Percentiles rank a stretch among this genome's conserved stretches.
phyloP scores from a whole-genome alignment of 2,888 invertebrate species.

The Podabrus alpinus region DNA sequence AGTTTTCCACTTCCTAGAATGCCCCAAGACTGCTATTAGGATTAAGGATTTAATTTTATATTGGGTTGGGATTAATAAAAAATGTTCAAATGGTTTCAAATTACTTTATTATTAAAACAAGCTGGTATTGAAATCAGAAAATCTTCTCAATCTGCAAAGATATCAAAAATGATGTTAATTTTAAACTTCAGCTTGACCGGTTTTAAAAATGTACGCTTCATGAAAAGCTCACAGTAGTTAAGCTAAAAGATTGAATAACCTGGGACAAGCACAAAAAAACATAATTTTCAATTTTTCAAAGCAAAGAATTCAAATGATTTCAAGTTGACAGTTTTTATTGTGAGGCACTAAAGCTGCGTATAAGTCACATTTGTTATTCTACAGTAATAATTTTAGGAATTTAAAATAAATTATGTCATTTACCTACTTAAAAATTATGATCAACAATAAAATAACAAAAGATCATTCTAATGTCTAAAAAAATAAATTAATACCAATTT shows the following conservation, averaged over 20 bases:
- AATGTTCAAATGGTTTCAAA: not conserved
- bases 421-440: slow-evolving; percentile 2
- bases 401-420: not conserved
- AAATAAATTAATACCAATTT: not conserved
- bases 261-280: not conserved
- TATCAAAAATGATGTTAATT: not conserved
- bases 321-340: not conserved
- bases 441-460: not conserved
- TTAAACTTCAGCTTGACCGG: not conserved
- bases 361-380: slow-evolving; percentile 4
- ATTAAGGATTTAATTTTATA: not conserved
- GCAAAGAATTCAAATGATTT: not conserved
- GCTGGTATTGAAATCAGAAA: not conserved
- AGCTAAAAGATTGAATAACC: not conserved
- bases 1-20: too few species aligned
- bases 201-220: not conserved
- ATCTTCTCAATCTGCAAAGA: not conserved
- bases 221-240: not conserved
- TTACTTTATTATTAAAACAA: not conserved
- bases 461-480: not conserved
- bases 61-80: not conserved
- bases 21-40: not conserved
- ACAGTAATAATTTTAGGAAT: not conserved
- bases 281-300: not conserved
- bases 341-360: slow-evolving; percentile 9